Evolutionary conservation across 2,888 invertebrate genomes (phyloP).

Genomic region (Graphium colonna): DNA sequence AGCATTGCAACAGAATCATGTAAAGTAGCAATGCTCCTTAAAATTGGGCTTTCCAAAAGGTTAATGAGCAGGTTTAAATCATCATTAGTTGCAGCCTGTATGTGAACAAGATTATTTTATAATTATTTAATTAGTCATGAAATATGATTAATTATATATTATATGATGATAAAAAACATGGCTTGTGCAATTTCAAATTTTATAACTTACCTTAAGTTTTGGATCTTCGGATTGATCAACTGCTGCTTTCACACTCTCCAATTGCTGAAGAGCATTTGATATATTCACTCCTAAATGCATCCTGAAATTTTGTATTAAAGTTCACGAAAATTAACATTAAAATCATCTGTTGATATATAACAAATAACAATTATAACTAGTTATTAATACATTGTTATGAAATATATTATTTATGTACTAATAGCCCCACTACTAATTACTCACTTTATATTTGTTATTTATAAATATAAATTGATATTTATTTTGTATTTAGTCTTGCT

Average conservation of each 20-base stretch:
- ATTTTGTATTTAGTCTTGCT: no score
- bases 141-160: neutral
- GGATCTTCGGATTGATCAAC: slow-evolving; percentile 92
- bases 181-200: neutral
- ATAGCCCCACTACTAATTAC: no score
- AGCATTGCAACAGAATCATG: slow-evolving; percentile 94
- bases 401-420: no score
- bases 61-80: slow-evolving; percentile 91
- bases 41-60: slow-evolving; percentile 93
- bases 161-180: neutral
- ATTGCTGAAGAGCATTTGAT: slow-evolving; percentile 92
- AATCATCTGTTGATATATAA: no score
- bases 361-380: no score
- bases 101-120: slow-evolving; percentile 5
- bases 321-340: no score
- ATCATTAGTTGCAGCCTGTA: slow-evolving; percentile 81
- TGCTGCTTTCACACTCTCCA: slow-evolving; percentile 92
- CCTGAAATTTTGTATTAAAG: no score
- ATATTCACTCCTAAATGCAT: slow-evolving; percentile 87
- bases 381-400: no score
- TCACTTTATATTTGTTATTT: no score
- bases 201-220: slow-evolving; percentile 82
- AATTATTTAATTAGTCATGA: neutral
- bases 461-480: no score
- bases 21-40: slow-evolving; percentile 93